Conservation (phyloP, 2,113 vertebrate genomes). For the Redunca redunca region DNA sequence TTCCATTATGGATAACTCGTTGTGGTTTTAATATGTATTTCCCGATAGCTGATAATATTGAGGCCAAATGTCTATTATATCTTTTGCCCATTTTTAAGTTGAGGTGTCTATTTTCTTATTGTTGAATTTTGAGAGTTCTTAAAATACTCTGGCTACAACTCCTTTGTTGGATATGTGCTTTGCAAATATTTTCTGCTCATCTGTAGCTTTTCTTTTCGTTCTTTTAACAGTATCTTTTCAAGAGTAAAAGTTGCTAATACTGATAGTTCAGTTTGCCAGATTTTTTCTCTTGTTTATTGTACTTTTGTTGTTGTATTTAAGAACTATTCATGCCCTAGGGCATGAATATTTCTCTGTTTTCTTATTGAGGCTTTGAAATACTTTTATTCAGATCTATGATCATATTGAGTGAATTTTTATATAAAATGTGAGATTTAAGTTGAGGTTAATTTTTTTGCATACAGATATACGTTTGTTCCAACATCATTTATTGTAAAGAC, state of each 20-base stretch:
- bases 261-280: neutral
- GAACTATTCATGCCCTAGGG: neutral
- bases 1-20: neutral
- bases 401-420: neutral
- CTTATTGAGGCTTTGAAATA: neutral
- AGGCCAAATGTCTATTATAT: neutral
- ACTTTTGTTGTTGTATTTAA: neutral
- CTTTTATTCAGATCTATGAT: neutral
- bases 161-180: neutral
- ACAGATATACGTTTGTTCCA: neutral
- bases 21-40: neutral
- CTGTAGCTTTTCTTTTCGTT: neutral
- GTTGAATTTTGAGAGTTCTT: neutral
- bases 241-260: neutral
- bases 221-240: neutral
- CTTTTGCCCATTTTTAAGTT: neutral
- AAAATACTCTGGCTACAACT: neutral
- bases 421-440: neutral
- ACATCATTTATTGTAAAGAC: neutral
- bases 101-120: neutral
- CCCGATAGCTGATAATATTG: neutral
- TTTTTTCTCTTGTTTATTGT: neutral
- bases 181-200: neutral
- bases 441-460: neutral
- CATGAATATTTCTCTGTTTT: neutral